Evolutionary conservation across 2,113 vertebrate species (phyloP).

Genomic region (Canis aureus): DNA sequence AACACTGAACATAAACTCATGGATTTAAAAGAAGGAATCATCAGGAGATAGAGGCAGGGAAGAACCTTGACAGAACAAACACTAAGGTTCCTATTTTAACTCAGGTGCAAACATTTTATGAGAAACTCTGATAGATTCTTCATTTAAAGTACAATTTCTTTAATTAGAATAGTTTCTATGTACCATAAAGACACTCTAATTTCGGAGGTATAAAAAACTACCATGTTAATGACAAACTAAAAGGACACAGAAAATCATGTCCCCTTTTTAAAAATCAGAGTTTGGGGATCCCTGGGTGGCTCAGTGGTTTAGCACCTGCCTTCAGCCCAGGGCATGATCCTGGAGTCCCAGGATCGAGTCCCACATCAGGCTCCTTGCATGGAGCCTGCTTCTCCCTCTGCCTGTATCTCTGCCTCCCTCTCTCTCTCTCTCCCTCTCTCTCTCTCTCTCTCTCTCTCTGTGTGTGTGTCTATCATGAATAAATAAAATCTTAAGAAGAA

Average conservation of each 20-base stretch:
- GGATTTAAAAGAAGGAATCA: neutral
- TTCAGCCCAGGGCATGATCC: too few relatives aligned
- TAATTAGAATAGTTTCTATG: neutral
- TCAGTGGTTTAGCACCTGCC: too few relatives aligned
- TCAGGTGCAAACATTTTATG: neutral
- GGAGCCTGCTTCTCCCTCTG: too few relatives aligned
- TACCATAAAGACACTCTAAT: conserved; percentile 1
- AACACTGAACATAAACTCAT: neutral
- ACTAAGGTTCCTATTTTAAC: neutral
- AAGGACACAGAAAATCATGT: neutral
- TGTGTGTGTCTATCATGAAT: too few relatives aligned
- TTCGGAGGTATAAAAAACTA: neutral
- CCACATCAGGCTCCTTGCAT: too few relatives aligned
- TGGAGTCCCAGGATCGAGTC: too few relatives aligned
- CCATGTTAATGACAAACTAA: conserved; percentile 13
- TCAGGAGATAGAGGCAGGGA: neutral
- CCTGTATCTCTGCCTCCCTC: too few relatives aligned
- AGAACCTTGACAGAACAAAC: neutral
- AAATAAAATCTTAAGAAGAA: too few relatives aligned
- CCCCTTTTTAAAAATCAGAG: neutral
- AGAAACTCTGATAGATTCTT: neutral
- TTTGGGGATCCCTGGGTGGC: neutral
- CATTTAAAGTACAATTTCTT: conserved; percentile 14
- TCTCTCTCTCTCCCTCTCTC: too few relatives aligned
- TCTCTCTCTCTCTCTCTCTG: too few relatives aligned